Evolutionary conservation across 2,113 vertebrate species (phyloP).

Genomic region (Lagopus leucura): DNA sequence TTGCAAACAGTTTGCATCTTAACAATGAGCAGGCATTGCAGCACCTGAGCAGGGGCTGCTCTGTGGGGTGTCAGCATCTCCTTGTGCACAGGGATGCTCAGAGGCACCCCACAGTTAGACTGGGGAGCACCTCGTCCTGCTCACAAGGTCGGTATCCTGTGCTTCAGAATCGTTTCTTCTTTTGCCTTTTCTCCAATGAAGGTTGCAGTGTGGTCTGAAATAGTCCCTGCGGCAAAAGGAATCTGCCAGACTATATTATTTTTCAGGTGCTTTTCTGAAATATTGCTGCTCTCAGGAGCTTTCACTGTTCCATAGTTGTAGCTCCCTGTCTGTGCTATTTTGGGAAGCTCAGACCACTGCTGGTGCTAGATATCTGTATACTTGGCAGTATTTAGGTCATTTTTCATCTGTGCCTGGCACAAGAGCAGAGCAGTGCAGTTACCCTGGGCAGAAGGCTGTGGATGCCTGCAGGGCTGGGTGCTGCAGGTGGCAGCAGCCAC

Average conservation of each 20-base stretch:
- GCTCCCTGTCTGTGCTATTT: not conserved
- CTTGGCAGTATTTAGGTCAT: too few relatives aligned
- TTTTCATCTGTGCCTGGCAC: not conserved
- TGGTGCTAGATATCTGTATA: rapidly evolving
- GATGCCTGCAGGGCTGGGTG: not conserved
- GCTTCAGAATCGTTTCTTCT: not conserved
- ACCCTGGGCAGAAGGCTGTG: rapidly evolving
- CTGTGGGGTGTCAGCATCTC: rapidly evolving
- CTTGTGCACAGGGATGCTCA: rapidly evolving
- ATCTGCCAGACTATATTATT: not conserved
- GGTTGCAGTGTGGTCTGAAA: rapidly evolving
- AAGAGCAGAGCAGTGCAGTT: rapidly evolving
- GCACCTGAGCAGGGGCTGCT: not conserved
- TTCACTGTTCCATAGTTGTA: rapidly evolving
- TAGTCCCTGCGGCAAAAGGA: too few relatives aligned
- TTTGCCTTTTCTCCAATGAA: not conserved
- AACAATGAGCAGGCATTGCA: rapidly evolving
- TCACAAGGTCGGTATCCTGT: not conserved
- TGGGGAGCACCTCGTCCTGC: rapidly evolving
- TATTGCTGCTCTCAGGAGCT: not conserved
- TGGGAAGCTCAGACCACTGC: not conserved
- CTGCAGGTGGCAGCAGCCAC: not conserved
- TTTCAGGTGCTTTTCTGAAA: not conserved
- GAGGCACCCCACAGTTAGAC: rapidly evolving
- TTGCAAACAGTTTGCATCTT: not conserved